Evolutionary conservation across 2,113 vertebrate species (phyloP).

Genomic region (Pteropus alecto): DNA sequence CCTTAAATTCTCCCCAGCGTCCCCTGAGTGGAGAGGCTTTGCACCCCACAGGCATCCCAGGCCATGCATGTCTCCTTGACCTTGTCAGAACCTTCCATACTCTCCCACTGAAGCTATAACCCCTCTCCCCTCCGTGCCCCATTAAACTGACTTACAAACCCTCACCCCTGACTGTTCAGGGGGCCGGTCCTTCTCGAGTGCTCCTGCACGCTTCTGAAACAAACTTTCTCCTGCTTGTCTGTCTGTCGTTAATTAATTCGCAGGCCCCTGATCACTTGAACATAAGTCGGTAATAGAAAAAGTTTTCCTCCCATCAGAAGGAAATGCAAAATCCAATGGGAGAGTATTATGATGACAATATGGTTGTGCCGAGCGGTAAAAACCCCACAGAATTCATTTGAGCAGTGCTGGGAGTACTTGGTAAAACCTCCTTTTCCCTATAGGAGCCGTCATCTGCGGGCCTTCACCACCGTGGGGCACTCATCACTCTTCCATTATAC

Average conservation of each 20-base stretch:
- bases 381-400: neutral
- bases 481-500: neutral
- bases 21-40: neutral
- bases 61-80: too few species aligned
- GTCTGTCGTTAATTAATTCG: neutral
- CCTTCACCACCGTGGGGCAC: neutral
- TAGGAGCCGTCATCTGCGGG: neutral
- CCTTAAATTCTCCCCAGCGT: neutral
- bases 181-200: neutral
- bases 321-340: neutral
- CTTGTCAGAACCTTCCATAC: neutral
- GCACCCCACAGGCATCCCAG: neutral
- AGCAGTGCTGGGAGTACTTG: neutral
- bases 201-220: too few species aligned
- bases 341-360: neutral
- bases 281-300: neutral
- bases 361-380: neutral
- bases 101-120: neutral
- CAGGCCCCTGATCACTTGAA: neutral
- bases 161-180: neutral
- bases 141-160: neutral
- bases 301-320: neutral
- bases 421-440: neutral
- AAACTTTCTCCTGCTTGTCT: neutral
- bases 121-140: neutral